Evolutionary conservation across 2,113 vertebrate species (phyloP), one percentile per base, ranked within the genome.

Genomic region (Reinhardtius hippoglossoides): DNA sequence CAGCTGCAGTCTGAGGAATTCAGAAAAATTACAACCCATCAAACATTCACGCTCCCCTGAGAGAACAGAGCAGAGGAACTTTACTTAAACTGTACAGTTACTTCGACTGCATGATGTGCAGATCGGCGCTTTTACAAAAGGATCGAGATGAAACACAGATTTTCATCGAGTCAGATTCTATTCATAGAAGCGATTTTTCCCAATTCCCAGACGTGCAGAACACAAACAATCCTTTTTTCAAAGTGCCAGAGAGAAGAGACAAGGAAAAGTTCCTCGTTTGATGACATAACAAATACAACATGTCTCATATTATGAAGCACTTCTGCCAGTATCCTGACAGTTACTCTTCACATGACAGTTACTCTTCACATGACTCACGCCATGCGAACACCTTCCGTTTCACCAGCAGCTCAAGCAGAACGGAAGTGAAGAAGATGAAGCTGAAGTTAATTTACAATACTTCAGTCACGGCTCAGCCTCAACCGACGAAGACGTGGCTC

Each of bases 311-410:
- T 52, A 55, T 67, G 70, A 12, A 66, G 60, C 52, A 20, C 7
- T 26, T 35, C n/a, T 27, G 44, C 1, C 35, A 15, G 59, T 59
- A 65, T 74, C 69, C 73, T 68, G 72, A 58, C 57, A 50, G 37
- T 54, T 2, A 21, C 18, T 20, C 21, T 16, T 1, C 54, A 62
- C 13, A 73, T 68, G 52, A 73, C 57, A 50, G 37, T 54, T 2
- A 21, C 18, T 20, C 21, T 16, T 1, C 54, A 62, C 13, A 73
- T 71, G 52, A 82, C 54, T 88, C 62, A 80, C 46, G 37, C 16
- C 46, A 16, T 50, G 46, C 1, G 4, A 20, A 3, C 21, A 40
- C 23, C 35, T 26, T 54, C 37, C 18, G 64, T 31, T n/a, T 18
- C 21, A 2, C 54, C 4, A 16, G n/a, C 15, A 62, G 15, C 3